Conservation (phyloP, 2,113 vertebrate species). For the Mixornis gularis region DNA sequence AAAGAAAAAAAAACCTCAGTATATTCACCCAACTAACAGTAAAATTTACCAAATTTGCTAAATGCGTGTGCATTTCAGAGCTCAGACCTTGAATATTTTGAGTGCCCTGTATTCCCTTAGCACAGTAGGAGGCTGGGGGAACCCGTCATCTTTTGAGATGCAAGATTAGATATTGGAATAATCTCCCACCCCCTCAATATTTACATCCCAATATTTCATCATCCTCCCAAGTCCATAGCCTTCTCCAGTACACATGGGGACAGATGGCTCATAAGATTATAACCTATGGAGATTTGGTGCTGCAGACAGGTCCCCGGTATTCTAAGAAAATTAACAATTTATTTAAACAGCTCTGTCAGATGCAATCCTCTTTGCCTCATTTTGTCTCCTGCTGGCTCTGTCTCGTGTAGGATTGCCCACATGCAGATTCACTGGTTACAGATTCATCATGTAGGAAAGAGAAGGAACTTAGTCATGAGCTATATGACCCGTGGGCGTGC, state of each 20-base stretch:
- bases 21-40: background rate
- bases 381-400: constrained; percentile 45
- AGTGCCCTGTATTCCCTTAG: background rate
- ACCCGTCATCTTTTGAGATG: background rate
- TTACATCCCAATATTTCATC: constrained; percentile 12
- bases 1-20: background rate
- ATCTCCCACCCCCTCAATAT: background rate
- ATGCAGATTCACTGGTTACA: background rate
- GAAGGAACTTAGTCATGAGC: background rate
- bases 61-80: background rate
- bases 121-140: background rate
- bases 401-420: constrained; percentile 12
- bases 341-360: constrained; percentile 60
- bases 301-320: constrained; percentile 32
- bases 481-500: background rate
- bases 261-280: constrained; percentile 50
- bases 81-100: background rate
- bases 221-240: background rate
- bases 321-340: constrained; percentile 62
- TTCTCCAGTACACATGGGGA: background rate
- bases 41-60: background rate
- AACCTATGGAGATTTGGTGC: constrained; percentile 37
- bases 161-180: constrained; percentile 1
- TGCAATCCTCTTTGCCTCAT: constrained; percentile 54
- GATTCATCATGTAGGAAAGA: background rate